phyloP scores from a whole-genome alignment of 2,113 vertebrate species.

The Athene cunicularia region DNA sequence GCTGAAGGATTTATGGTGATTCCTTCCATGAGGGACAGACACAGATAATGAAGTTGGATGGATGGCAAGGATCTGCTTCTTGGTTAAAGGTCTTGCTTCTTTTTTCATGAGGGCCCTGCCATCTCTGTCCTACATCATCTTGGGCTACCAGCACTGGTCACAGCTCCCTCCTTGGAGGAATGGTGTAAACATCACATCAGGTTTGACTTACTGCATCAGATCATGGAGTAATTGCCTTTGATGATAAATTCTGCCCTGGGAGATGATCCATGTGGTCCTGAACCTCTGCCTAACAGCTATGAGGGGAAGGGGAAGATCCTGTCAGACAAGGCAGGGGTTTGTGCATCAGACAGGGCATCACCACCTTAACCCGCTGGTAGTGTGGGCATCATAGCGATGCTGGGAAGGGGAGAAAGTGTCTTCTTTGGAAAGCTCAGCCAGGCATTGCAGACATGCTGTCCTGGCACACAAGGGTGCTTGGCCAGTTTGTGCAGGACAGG shows the following conservation, averaged over 20 bases:
- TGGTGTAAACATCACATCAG: background rate
- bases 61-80: background rate
- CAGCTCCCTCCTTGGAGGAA: background rate
- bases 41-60: background rate
- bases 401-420: background rate
- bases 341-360: background rate
- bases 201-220: background rate
- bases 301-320: background rate
- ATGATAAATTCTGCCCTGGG: background rate
- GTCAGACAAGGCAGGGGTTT: background rate
- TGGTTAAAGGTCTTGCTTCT: background rate
- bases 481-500: background rate
- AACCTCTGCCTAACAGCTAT: background rate
- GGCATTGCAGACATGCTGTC: background rate
- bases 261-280: background rate
- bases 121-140: background rate
- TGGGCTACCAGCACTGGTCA: background rate
- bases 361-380: background rate
- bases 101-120: background rate
- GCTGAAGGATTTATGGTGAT: constrained; percentile 8
- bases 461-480: background rate
- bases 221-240: rapidly evolving
- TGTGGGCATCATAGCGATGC: rapidly evolving
- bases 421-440: background rate
- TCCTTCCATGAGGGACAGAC: background rate